Percentiles rank a stretch among this genome's conserved stretches.
Evolutionary conservation across 2,113 vertebrate genomes (phyloP).

Genomic region (Eulacestoma nigropectus): DNA sequence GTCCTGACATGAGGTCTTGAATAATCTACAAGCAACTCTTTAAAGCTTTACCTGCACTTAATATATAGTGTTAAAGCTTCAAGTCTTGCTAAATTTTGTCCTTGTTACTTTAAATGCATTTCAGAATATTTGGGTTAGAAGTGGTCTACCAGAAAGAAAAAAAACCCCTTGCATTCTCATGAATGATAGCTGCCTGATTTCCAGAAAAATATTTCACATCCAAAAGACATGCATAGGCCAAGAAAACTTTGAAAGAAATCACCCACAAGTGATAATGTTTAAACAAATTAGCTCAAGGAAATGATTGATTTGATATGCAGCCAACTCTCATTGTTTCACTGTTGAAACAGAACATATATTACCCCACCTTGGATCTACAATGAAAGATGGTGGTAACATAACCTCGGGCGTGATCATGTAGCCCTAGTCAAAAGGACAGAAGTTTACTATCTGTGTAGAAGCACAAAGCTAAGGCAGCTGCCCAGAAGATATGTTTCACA

Average conservation of each 20-base stretch:
- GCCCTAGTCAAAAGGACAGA: not conserved
- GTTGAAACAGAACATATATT: not conserved
- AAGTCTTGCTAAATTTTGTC: not conserved
- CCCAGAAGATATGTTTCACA: not conserved
- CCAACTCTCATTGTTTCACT: not conserved
- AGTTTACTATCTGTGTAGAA: not conserved
- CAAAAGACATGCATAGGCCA: not conserved
- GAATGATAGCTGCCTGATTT: too few species aligned
- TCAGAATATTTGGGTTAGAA: not conserved
- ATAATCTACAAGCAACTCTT: not conserved
- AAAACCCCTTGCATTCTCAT: not conserved
- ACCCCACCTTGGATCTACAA: not conserved
- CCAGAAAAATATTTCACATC: not conserved
- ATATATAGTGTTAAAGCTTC: not conserved
- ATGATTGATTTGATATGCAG: not conserved
- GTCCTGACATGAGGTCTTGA: not conserved
- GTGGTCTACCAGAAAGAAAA: not conserved
- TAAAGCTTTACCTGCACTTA: not conserved
- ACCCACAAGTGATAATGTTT: not conserved
- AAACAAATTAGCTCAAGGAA: not conserved
- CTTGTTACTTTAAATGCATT: not conserved
- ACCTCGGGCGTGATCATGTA: not conserved
- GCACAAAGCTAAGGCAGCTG: not conserved
- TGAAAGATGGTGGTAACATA: not conserved
- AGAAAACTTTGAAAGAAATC: not conserved